Evolutionary conservation across 2,888 invertebrate species (phyloP).

Genomic region (Eumerus sabulonum): DNA sequence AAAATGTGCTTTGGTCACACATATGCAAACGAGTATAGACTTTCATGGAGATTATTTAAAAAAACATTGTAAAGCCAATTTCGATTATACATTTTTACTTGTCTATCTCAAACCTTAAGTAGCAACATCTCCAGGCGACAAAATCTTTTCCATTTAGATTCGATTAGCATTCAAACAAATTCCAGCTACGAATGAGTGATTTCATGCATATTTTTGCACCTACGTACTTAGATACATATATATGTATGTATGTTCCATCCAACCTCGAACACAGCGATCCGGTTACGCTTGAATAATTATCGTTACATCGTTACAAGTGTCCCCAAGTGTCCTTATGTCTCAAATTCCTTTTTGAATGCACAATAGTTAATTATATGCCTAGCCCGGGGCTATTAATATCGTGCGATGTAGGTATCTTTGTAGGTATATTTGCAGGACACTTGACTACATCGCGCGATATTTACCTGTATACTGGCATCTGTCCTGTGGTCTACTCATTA

Average conservation of each 20-base stretch:
- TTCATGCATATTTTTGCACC: slow-evolving; percentile 30
- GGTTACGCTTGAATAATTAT: slow-evolving; percentile 38
- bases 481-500: too few relatives aligned
- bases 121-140: too few relatives aligned
- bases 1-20: too few relatives aligned
- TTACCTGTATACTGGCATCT: background rate
- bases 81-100: too few relatives aligned
- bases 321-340: slow-evolving; percentile 1
- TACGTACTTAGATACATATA: too few relatives aligned
- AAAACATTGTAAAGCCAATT: too few relatives aligned
- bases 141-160: slow-evolving; percentile 20
- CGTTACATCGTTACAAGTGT: background rate
- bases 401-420: background rate
- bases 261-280: too few relatives aligned
- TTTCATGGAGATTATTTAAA: too few relatives aligned
- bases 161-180: slow-evolving; percentile 50
- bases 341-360: background rate
- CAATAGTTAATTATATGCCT: slow-evolving; percentile 6
- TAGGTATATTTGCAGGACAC: background rate
- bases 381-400: background rate
- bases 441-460: background rate
- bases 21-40: too few relatives aligned
- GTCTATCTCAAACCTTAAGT: too few relatives aligned
- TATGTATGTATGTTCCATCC: too few relatives aligned
- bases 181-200: slow-evolving; percentile 3